Evolutionary conservation across 53 echinoderm and acorn worm genomes (phyloP), one percentile per base, ranked within the genome.

Genomic region (Astropecten irregularis): DNA sequence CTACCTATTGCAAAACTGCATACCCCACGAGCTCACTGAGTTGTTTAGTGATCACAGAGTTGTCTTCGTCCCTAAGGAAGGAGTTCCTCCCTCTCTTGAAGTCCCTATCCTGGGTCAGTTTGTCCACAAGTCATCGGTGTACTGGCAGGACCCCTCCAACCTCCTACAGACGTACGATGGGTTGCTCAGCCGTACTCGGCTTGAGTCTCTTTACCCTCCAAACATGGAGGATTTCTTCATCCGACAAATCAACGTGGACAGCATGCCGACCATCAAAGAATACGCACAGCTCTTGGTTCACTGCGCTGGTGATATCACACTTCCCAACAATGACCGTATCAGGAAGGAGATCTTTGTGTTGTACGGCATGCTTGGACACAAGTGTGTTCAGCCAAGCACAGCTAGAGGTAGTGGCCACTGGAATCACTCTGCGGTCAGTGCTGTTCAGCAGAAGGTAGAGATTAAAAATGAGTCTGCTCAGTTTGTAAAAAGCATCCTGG

Each of bases 241-340:
- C 20, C 40, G 60, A 53, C 28, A 6, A 26, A 48, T 85, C 35
- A 69, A 61, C 23, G 23, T 90, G 39, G 90, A 90, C 30, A 6
- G 28, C 14, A 35, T 65, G 66, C 90, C 90, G 4, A 90, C 53
- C 3, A 77, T 90, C 46, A 77, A 60, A 27, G 90, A 90, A 31
- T 90, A 90, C 52, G 69, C 85, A 16, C 77, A 52, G 33, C 69
- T 90, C n/a, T 69, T 90, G 59, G 79, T 85, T 0, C 57, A 90
- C 8, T 68, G 85, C 39, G 62, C 69, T 6, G 49, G 47, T 70
- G 84, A 84, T 11, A 81, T 77, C 44, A 49, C 68, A 9, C 55
- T 90, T 7, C 90, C 90, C 3, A 71, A 90, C 77, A 69, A 67
- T 37, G 33, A 7, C 3, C 47, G 60, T 7, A 49, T 69, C 19